Percentiles rank a stretch among this genome's conserved stretches.
These are phyloP conservation scores for Melanchra persicariae DNA, from an alignment of 2,888 invertebrate genomes.

Conservation along the genomic window DNA sequence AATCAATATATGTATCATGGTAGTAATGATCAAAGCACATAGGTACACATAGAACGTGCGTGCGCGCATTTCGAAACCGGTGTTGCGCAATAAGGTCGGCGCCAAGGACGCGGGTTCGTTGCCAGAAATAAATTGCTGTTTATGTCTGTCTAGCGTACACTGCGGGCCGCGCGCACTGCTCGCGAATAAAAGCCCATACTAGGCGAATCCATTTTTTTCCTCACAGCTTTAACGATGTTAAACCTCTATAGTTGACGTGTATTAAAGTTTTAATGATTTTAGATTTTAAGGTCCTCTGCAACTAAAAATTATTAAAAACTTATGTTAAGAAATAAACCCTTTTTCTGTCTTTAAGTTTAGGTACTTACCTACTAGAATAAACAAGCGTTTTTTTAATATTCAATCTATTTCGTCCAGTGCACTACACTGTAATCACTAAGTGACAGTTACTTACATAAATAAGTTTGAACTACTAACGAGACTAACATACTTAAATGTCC, in stretches of 20 bases:
- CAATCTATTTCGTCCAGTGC: slow-evolving; percentile 4
- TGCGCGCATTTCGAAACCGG: slow-evolving; percentile 87
- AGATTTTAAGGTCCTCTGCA: not conserved
- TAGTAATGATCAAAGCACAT: slow-evolving; percentile 66
- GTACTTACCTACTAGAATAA: slow-evolving; percentile 2
- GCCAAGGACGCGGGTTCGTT: slow-evolving; percentile 90
- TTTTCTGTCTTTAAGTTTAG: not conserved
- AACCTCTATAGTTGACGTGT: not conserved
- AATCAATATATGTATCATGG: slow-evolving; percentile 57
- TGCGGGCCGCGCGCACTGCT: slow-evolving; percentile 57
- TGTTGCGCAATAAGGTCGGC: slow-evolving; percentile 90
- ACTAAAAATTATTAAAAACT: slow-evolving; percentile 4
- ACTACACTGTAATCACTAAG: slow-evolving; percentile 8
- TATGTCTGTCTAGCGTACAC: slow-evolving; percentile 87
- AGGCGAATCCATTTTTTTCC: slow-evolving; percentile 10
- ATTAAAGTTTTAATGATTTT: not conserved
- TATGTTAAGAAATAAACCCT: not conserved
- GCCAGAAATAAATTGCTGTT: slow-evolving; percentile 89
- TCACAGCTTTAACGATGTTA: not conserved
- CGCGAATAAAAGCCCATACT: slow-evolving; percentile 48
- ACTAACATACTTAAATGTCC: slow-evolving; percentile 3
- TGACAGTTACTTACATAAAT: slow-evolving; percentile 23
- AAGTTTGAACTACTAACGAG: slow-evolving; percentile 25
- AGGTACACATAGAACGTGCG: slow-evolving; percentile 75
- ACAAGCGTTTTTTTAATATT: slow-evolving; percentile 18